Conservation (phyloP, 2,113 vertebrate genomes). For the Silurus glanis region DNA sequence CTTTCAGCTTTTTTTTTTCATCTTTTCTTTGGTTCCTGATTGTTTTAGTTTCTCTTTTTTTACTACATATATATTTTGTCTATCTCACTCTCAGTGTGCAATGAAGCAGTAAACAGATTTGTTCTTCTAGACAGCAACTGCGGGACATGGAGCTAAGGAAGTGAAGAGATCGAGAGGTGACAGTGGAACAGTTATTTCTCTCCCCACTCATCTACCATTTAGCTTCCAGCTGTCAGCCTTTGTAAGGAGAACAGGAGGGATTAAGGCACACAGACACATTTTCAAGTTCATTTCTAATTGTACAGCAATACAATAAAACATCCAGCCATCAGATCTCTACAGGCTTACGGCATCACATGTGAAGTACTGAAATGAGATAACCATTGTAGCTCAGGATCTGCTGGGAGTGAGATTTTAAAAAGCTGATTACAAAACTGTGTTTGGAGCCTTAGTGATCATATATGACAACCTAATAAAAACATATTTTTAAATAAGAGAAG, state of each 20-base stretch:
- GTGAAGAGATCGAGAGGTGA: conserved; percentile 34
- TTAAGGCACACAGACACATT: conserved; percentile 64
- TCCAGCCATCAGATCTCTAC: no score
- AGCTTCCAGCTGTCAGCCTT: conserved; percentile 55
- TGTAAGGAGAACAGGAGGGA: conserved; percentile 51
- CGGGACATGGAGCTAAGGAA: conserved; percentile 16
- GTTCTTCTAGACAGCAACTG: conserved; percentile 35
- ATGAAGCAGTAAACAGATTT: conserved; percentile 54
- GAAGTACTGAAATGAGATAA: not conserved
- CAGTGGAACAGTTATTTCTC: conserved; percentile 24
- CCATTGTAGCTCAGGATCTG: not conserved
- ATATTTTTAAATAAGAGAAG: not conserved
- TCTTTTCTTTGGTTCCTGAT: not conserved
- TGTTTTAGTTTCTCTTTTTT: not conserved
- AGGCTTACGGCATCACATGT: not conserved
- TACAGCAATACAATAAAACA: conserved; percentile 45
- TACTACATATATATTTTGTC: not conserved
- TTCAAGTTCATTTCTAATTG: conserved; percentile 59
- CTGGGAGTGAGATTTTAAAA: conserved; percentile 12
- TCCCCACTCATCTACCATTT: conserved; percentile 42
- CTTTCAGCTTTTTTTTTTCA: not conserved
- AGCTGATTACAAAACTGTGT: not conserved
- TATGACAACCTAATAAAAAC: conserved; percentile 20
- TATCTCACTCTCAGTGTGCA: conserved; percentile 47
- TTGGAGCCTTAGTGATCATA: conserved; percentile 19